Conservation (phyloP, 2,113 vertebrate genomes). For the Dicentrarchus labrax region DNA sequence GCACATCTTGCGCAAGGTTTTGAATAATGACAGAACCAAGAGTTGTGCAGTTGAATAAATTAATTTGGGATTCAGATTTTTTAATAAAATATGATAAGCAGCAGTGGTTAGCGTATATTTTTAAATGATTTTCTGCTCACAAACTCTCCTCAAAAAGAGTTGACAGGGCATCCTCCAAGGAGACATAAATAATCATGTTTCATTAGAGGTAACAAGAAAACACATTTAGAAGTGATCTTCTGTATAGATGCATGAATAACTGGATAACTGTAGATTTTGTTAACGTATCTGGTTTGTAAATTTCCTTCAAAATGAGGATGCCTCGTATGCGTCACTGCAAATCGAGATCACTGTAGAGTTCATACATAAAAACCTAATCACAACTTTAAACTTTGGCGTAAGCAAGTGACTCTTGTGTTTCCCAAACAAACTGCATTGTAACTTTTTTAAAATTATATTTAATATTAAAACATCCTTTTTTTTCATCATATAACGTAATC, state of each 20-base stretch:
- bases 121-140: conserved; percentile 88
- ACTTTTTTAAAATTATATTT: conserved; percentile 31
- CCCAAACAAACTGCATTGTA: conserved; percentile 10
- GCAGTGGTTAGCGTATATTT: conserved; percentile 92
- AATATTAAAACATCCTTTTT: conserved; percentile 26
- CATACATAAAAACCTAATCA: conserved; percentile 49
- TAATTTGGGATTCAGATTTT: conserved; percentile 85
- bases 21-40: conserved; percentile 78
- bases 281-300: conserved; percentile 46
- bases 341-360: neutral
- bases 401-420: neutral
- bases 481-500: conserved; percentile 7
- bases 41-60: conserved; percentile 87
- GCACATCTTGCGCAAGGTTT: conserved; percentile 71
- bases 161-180: conserved; percentile 90
- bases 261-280: conserved; percentile 47
- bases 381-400: conserved; percentile 12
- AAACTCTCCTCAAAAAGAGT: conserved; percentile 74
- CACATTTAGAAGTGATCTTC: conserved; percentile 85
- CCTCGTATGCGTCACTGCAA: neutral
- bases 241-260: conserved; percentile 50
- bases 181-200: conserved; percentile 94
- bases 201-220: conserved; percentile 87
- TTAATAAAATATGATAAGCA: conserved; percentile 96
- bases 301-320: conserved; percentile 6